Percentiles rank a stretch among this genome's conserved stretches.
phyloP scores from a whole-genome alignment of 2,797 vertebrate species.

The Lates japonicus region DNA sequence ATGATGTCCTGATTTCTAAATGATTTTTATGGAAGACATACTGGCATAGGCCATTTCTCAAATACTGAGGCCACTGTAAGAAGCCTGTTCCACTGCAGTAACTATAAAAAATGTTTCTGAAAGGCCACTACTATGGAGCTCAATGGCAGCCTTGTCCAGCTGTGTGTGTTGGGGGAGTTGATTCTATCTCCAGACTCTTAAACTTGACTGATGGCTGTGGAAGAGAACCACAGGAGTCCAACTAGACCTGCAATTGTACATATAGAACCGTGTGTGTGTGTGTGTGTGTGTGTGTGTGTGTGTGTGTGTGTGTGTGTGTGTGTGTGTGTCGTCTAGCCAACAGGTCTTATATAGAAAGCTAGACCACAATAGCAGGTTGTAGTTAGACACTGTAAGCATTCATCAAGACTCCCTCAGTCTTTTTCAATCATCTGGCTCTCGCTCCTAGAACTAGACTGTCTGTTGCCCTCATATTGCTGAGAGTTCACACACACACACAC shows the following conservation, averaged over 20 bases:
- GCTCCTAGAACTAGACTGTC: constrained; percentile 51
- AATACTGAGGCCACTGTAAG: constrained; percentile 7
- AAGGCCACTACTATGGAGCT: constrained; percentile 44
- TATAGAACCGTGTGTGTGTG: constrained; percentile 41
- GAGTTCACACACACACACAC: constrained; percentile 30
- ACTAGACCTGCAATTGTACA: constrained; percentile 57
- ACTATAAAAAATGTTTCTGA: constrained; percentile 44
- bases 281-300: too few species aligned
- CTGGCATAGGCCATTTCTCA: constrained; percentile 21
- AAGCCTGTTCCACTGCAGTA: constrained; percentile 24
- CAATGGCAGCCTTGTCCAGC: constrained; percentile 69
- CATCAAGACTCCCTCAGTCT: constrained; percentile 56
- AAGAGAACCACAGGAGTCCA: constrained; percentile 69
- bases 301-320: constrained; percentile 28
- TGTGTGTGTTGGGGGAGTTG: constrained; percentile 56
- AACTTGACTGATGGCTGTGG: constrained; percentile 71
- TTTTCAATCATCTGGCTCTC: constrained; percentile 52
- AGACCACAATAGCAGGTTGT: constrained; percentile 80
- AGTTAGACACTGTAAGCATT: constrained; percentile 72
- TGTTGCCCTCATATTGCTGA: constrained; percentile 32
- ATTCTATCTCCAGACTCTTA: constrained; percentile 66
- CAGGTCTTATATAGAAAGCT: constrained; percentile 66
- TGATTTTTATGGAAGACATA: not conserved
- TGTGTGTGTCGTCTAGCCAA: constrained; percentile 40
- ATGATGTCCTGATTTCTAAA: constrained; percentile 14